Evolutionary conservation across 2,888 invertebrate genomes (phyloP).

Genomic region (Dermolepida albohirtum): DNA sequence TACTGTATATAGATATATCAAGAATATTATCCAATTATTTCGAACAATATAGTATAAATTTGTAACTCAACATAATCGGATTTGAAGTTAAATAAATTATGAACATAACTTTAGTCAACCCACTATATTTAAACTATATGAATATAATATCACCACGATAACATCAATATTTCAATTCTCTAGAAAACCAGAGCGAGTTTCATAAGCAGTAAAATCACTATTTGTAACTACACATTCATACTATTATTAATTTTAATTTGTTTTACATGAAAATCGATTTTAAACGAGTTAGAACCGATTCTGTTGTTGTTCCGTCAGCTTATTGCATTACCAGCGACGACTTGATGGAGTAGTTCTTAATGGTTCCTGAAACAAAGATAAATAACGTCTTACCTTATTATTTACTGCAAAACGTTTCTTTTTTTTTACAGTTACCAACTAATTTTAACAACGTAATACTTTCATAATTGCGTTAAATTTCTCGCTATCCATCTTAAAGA

Average conservation of each 20-base stretch:
- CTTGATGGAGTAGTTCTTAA: constrained; percentile 34
- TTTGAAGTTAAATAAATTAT: too few species aligned
- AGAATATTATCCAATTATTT: too few species aligned
- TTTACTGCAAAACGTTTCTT: constrained; percentile 11
- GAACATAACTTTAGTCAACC: too few species aligned
- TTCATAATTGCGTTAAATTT: constrained; percentile 18
- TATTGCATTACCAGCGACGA: constrained; percentile 24
- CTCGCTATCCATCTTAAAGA: background rate
- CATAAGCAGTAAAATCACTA: constrained; percentile 3
- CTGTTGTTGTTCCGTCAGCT: constrained; percentile 6
- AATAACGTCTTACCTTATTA: constrained; percentile 33
- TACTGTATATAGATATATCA: too few species aligned
- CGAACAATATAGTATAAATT: too few species aligned
- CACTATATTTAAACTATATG: too few species aligned
- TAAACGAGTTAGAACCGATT: constrained; percentile 20
- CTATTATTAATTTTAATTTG: constrained; percentile 32
- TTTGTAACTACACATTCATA: background rate
- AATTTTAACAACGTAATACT: constrained; percentile 5
- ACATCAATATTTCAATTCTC: background rate
- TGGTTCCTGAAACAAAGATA: constrained; percentile 34
- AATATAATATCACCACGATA: too few species aligned
- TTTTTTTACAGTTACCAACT: background rate
- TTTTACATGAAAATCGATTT: constrained; percentile 30
- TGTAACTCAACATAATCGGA: too few species aligned
- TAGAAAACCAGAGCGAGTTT: background rate